These are phyloP conservation scores for Malachius bipustulatus DNA, from an alignment of 2,888 invertebrate species.

Conservation along the genomic window DNA sequence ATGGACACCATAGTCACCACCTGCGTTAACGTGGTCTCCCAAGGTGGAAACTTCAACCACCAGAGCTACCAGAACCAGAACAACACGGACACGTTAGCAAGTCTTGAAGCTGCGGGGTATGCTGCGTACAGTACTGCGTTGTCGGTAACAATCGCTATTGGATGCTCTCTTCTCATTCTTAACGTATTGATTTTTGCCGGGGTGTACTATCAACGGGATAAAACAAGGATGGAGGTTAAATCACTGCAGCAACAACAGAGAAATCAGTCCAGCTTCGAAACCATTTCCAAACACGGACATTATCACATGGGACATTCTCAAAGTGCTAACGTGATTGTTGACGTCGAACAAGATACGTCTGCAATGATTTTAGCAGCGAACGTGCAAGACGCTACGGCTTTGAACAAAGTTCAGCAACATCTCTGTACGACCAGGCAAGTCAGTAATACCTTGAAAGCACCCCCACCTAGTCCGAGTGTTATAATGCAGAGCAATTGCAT, in stretches of 20 bases:
- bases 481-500: conserved; percentile 37
- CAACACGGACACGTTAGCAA: conserved; percentile 65
- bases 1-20: conserved; percentile 60
- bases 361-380: conserved; percentile 46
- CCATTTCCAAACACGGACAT: conserved; percentile 69
- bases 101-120: conserved; percentile 67
- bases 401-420: conserved; percentile 46
- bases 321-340: conserved; percentile 71
- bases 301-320: conserved; percentile 66
- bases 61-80: conserved; percentile 43
- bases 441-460: conserved; percentile 46
- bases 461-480: conserved; percentile 48
- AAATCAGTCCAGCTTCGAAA: conserved; percentile 52
- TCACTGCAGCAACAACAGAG: conserved; percentile 63
- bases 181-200: conserved; percentile 77
- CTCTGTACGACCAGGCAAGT: conserved; percentile 37
- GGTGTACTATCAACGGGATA: conserved; percentile 71
- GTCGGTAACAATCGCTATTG: conserved; percentile 69
- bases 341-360: conserved; percentile 62
- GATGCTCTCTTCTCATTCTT: conserved; percentile 66
- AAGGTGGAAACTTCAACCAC: conserved; percentile 37
- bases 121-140: conserved; percentile 65
- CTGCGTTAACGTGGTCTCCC: conserved; percentile 49
- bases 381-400: conserved; percentile 40
- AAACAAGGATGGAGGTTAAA: conserved; percentile 68